Evolutionary conservation across 2,797 vertebrate species (phyloP), one percentile per base, ranked within the genome.

Genomic region (Diplodus puntazzo): DNA sequence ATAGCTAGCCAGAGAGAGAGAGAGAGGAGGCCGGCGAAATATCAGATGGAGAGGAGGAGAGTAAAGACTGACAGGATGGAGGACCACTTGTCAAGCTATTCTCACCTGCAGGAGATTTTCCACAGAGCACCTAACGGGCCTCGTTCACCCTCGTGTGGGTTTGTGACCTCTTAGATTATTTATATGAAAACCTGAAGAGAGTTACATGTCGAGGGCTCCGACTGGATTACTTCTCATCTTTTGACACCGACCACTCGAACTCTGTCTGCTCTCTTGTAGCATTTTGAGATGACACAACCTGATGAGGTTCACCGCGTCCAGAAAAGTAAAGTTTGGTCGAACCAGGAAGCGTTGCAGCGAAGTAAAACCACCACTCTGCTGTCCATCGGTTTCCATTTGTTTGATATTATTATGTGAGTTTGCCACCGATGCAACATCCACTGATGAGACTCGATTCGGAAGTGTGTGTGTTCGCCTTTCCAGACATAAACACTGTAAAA

Each of bases 31-130:
- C n/a, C 60, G 43, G 79, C 45, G 13, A 49, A 76, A 73, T 52
- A 79, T 72, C 62, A 74, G 64, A 83, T 42, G 78, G 69, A 67
- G 77, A 70, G 85, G 77, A 79, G 61, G 77, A 74, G 80, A 78
- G 75, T 77, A 80, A 79, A 83, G 81, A 84, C 78, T 75, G 86
- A 85, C 72, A 71, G 75, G 54, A 69, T 74, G 80, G 73, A 90
- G 81, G 71, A 70, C 64, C 77, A 85, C 81, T 87, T 78, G 78
- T 79, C 70, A 68, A 68, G 53, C 49, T 12, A 60, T 57, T 76
- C 55, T 74, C 68, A 82, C 70, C 81, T 69, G 68, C 55, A 30
- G 57, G 48, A 72, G 59, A 58, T 72, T 83, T 83, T 84, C 67
- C 34, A 13, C 68, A 11, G 39, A 39, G 25, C 39, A 20, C 52